Conservation (phyloP, 2,797 vertebrate genomes). For the Molossus molossus region DNA sequence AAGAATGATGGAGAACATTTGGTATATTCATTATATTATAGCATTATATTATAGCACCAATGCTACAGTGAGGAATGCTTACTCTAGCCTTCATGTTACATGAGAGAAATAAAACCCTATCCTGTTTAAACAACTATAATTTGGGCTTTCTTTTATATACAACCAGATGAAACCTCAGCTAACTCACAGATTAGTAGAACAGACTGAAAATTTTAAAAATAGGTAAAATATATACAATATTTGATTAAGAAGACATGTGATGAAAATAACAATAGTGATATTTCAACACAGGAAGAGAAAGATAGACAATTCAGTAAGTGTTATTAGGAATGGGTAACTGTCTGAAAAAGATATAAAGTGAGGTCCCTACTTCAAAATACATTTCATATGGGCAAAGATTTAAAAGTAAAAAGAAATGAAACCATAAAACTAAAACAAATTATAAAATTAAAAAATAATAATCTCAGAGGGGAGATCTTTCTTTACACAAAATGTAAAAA, state of each 20-base stretch:
- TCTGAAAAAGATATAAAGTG: neutral
- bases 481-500: neutral
- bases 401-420: constrained; percentile 5
- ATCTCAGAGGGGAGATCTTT: neutral
- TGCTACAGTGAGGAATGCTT: neutral
- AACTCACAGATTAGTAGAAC: neutral
- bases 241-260: neutral
- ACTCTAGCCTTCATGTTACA: neutral
- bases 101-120: neutral
- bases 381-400: neutral
- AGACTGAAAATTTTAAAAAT: neutral
- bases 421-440: neutral
- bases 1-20: neutral
- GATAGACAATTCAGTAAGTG: neutral
- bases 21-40: neutral
- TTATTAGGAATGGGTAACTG: neutral
- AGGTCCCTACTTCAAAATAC: neutral
- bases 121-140: neutral
- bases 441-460: neutral
- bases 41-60: neutral
- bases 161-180: neutral
- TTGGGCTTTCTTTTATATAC: neutral
- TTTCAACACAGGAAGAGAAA: neutral
- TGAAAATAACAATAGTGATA: neutral
- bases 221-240: constrained; percentile 14